Base-by-base conservation (phyloP, 2,797 vertebrate species). In the Pseudochromis fuscus region DNA sequence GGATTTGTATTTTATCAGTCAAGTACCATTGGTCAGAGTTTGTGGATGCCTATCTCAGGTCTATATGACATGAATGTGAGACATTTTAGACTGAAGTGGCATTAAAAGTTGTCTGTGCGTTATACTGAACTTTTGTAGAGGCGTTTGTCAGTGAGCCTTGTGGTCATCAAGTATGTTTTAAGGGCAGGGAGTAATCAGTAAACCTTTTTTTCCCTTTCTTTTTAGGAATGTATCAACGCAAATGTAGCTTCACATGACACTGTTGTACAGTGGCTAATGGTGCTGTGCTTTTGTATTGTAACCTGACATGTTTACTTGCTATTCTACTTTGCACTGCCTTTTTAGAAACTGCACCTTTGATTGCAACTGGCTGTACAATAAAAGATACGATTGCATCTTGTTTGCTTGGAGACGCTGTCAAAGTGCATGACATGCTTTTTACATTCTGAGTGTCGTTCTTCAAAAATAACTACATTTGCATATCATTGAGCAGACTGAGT, bases 261-360 rank as follows among this genome's bases (percentile, higher is more conserved):
- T 87, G 77, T 85, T 88, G 78, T 87, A 85, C 83, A 85, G 81
- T 88, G 83, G 46, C 52, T 69, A 58, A 61, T 21, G 64, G 62
- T 76, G 68, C 72, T 71, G 65, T 83, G 77, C 48, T 80, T 87
- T 88, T 86, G 52, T 88, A 75, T 62, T 85, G 59, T 74, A 73
- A 60, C 63, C 59, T 71, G 75, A 79, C 49, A 62, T 83, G 79
- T 85, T 87, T 80, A 88, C 79, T 66, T 86, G 53, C 64, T 69
- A 19, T 74, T 69, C 46, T 77, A 60, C 74, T 70, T 81, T 87
- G 77, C 72, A 85, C 72, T 85, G 79, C 65, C 52, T 85, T 88
- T 83, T 72, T 11, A 50, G 72, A 82, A 76, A 76, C 49, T 56
- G 59, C 75, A 72, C 75, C 15, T 72, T 79, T 87, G 45, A 87